phyloP scores from a whole-genome alignment of 2,888 invertebrate genomes.

The Eucriotettix oculatus region DNA sequence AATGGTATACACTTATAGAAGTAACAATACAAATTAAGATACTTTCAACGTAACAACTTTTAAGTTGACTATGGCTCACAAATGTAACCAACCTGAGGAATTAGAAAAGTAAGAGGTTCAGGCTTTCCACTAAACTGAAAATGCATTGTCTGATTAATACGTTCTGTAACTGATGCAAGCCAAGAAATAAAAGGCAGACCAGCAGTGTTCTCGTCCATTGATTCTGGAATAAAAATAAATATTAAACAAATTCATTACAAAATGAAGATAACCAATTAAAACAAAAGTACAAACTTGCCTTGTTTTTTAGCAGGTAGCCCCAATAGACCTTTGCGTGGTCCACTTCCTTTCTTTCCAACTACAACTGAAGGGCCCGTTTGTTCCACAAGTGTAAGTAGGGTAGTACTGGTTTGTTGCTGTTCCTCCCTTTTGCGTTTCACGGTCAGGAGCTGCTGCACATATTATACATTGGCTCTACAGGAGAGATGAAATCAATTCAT shows the following conservation, averaged over 20 bases:
- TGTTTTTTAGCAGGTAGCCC: too few species aligned
- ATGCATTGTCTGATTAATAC: constrained; percentile 57
- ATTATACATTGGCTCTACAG: too few species aligned
- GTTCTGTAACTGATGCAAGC: constrained; percentile 59
- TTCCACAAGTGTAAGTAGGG: not conserved
- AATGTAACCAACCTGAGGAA: constrained; percentile 36
- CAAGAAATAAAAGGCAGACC: constrained; percentile 44
- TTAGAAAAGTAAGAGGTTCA: constrained; percentile 49
- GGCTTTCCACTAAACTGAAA: constrained; percentile 48
- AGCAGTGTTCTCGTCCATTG: constrained; percentile 21
- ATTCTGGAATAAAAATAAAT: constrained; percentile 7
- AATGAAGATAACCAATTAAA: too few species aligned
- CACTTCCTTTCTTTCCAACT: too few species aligned
- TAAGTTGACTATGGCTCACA: not conserved
- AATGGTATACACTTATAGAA: too few species aligned
- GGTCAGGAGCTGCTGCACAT: too few species aligned
- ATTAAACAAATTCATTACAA: not conserved
- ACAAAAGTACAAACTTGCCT: too few species aligned
- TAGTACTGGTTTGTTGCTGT: not conserved
- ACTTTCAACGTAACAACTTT: not conserved
- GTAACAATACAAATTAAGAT: too few species aligned
- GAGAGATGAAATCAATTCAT: too few species aligned
- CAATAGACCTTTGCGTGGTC: too few species aligned
- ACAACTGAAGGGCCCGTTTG: too few species aligned
- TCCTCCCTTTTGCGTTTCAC: not conserved